Percentiles rank a stretch among this genome's conserved stretches.
phyloP scores from a whole-genome alignment of 2,797 vertebrate species.

The Pteronotus mesoamericanus region DNA sequence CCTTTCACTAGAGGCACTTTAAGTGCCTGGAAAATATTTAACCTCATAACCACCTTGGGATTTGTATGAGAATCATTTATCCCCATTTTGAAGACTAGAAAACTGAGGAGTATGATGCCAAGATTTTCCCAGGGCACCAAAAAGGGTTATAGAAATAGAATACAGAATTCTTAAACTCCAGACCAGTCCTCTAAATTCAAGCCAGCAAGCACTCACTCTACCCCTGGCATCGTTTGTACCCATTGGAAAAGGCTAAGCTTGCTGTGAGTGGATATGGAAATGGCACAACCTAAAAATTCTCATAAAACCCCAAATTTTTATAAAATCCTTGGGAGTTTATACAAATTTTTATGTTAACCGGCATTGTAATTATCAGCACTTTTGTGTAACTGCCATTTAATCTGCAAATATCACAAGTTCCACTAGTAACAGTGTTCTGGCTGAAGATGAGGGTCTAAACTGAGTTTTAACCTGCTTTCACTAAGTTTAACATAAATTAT shows the following conservation, averaged over 20 bases:
- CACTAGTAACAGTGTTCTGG: slow-evolving; percentile 21
- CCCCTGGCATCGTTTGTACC: slow-evolving; percentile 1
- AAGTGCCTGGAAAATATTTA: slow-evolving; percentile 55
- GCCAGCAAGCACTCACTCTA: background rate
- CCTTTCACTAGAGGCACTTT: slow-evolving; percentile 35
- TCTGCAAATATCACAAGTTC: slow-evolving; percentile 45
- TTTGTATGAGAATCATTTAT: background rate
- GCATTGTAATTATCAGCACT: slow-evolving; percentile 26
- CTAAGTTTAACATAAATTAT: slow-evolving; percentile 17
- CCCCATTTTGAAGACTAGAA: slow-evolving; percentile 44
- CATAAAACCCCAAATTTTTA: slow-evolving; percentile 35
- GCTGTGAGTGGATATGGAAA: slow-evolving; percentile 15
- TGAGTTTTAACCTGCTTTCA: slow-evolving; percentile 36
- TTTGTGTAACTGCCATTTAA: slow-evolving; percentile 31
- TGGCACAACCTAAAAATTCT: slow-evolving; percentile 4
- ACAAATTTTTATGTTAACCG: slow-evolving; percentile 38
- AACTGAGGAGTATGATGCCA: background rate
- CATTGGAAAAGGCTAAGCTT: background rate
- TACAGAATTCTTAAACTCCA: background rate
- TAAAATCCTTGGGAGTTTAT: slow-evolving; percentile 45
- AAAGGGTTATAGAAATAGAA: slow-evolving; percentile 8
- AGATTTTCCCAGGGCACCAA: slow-evolving; percentile 18
- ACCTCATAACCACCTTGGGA: background rate
- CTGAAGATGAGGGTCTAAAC: background rate
- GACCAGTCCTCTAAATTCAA: background rate